These are phyloP conservation scores for Engraulis encrasicolus DNA, from an alignment of 2,113 vertebrate species.

Conservation along the genomic window DNA sequence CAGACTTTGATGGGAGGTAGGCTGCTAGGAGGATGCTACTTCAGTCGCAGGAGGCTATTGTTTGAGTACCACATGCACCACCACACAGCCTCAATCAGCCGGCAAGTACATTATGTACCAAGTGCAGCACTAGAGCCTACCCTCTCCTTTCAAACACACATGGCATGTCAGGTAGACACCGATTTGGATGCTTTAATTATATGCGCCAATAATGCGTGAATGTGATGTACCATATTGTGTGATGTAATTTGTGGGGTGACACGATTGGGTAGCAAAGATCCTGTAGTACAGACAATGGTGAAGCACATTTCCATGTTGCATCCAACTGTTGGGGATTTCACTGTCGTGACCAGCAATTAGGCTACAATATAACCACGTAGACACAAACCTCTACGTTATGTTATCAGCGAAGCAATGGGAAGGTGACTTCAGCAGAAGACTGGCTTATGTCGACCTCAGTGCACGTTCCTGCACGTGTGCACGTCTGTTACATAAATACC, in stretches of 20 bases:
- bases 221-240: not conserved
- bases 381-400: slow-evolving; percentile 16
- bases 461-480: slow-evolving; percentile 64
- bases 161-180: not conserved
- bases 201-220: not conserved
- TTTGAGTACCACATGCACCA: not conserved
- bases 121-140: not conserved
- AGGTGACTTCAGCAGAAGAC: not conserved
- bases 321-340: not conserved
- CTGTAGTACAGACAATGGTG: not conserved
- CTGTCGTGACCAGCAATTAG: slow-evolving; percentile 23
- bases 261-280: not conserved
- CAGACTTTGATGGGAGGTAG: not conserved
- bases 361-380: not conserved
- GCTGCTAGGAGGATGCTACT: not conserved
- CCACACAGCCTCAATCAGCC: not conserved
- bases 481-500: slow-evolving; percentile 63
- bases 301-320: not conserved
- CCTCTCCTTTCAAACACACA: not conserved
- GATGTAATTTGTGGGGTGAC: not conserved
- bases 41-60: not conserved
- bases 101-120: not conserved
- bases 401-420: not conserved
- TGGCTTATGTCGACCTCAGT: slow-evolving; percentile 27
- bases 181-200: not conserved